A percentile compares a stretch with the other conserved stretches of the same genome.
Conservation (phyloP, 2,888 invertebrate species). For the Plagodis pulveraria region DNA sequence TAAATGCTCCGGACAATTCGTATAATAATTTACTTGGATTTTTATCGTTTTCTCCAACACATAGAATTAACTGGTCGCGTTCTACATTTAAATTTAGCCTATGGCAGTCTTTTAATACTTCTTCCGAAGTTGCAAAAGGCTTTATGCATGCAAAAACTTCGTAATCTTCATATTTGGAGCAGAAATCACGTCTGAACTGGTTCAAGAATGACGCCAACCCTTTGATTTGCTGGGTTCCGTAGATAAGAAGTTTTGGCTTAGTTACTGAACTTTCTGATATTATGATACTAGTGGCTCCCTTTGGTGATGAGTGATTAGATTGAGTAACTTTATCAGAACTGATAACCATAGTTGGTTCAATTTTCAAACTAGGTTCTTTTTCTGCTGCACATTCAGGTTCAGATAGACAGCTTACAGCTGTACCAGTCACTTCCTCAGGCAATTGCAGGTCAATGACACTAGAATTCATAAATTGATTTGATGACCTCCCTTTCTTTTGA, state of each 20-base stretch:
- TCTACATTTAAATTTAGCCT: not conserved
- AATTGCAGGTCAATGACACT: not conserved
- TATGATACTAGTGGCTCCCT: not conserved
- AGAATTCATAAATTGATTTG: not conserved
- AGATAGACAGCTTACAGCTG: not conserved
- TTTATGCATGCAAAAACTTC: constrained; percentile 1
- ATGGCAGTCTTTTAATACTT: constrained; percentile 4
- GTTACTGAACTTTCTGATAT: not conserved
- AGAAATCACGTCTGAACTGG: not conserved
- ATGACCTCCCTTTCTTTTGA: not conserved
- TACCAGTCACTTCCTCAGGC: not conserved
- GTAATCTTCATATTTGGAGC: constrained; percentile 1
- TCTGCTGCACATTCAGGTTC: not conserved
- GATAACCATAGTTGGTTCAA: not conserved
- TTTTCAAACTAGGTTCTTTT: not conserved
- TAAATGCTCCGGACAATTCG: constrained; percentile 5
- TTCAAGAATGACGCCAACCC: not conserved
- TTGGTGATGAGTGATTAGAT: not conserved
- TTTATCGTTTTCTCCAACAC: constrained; percentile 12
- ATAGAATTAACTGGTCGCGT: constrained; percentile 8
- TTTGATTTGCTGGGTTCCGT: not conserved
- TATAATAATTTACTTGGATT: constrained; percentile 7
- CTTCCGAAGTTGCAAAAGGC: constrained; percentile 1
- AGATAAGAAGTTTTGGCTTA: constrained; percentile 1
- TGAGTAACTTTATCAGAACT: not conserved